phyloP scores from a whole-genome alignment of 2,888 invertebrate genomes.

The Ceramica pisi region DNA sequence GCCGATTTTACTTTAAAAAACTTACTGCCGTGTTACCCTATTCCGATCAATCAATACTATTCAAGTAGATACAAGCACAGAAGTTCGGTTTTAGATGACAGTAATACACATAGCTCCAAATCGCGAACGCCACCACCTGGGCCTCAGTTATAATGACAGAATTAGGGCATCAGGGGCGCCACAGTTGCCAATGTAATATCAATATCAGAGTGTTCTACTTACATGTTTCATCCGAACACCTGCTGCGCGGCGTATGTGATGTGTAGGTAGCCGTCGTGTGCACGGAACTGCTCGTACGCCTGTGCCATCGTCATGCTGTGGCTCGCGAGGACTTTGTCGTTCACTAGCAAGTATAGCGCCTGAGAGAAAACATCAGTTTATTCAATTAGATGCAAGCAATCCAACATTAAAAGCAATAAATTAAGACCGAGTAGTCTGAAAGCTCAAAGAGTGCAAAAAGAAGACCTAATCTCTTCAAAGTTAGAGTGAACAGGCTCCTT shows the following conservation, averaged over 20 bases:
- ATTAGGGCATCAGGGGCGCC: background rate
- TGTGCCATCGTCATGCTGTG: conserved; percentile 95
- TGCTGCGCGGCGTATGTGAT: conserved; percentile 97
- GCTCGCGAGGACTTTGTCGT: conserved; percentile 94
- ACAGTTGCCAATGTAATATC: background rate
- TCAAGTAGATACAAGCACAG: background rate
- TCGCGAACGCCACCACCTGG: conserved; percentile 21
- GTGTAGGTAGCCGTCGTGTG: conserved; percentile 96
- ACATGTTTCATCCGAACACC: conserved; percentile 84
- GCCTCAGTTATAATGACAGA: conserved; percentile 9
- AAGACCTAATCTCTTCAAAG: no score
- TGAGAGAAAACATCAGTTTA: conserved; percentile 71
- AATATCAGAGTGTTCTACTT: conserved; percentile 53
- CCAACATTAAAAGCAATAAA: background rate
- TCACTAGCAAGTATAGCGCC: conserved; percentile 95
- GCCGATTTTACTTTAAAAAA: background rate
- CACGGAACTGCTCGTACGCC: conserved; percentile 94
- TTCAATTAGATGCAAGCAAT: background rate
- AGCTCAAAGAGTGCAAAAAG: no score
- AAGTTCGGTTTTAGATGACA: conserved; percentile 1
- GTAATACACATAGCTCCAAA: conserved; percentile 5
- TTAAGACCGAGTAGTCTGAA: background rate
- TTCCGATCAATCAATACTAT: background rate
- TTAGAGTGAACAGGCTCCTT: no score
- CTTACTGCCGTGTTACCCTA: background rate